Base-by-base conservation (phyloP, 2,113 vertebrate genomes). In the Corythornis madagascariensis region DNA sequence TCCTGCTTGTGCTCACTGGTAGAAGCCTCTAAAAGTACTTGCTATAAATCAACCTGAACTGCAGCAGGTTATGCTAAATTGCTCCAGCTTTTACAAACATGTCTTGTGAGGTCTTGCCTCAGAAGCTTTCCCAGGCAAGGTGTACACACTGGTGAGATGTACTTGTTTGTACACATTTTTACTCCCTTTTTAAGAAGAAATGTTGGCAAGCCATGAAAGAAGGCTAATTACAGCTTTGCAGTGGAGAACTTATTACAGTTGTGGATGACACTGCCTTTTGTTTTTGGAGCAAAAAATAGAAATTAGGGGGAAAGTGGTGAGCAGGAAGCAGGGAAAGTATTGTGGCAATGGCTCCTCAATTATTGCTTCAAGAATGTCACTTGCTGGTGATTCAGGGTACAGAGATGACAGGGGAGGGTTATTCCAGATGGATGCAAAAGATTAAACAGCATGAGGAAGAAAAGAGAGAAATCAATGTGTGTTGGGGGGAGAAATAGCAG, bases 261-360 rank as follows among this genome's bases (percentile, higher is more conserved):
- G 64, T 91, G 76, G 82, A 85, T 96, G 92, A 92, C 91, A 92
- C 33, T 92, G 81, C 40, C 91, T 96, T 96, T 96, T 97, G 93
- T 92, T 96, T 95, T 57, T 55, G 67, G 76, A 92, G 73, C 28
- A 77, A 93, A 94, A 95, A 94, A 91, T 91, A 91, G 95, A 94
- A 93, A 83, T 93, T 90, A 91, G 80, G 33, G 69, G 70, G 83
- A 86, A 91, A 89, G 45, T 73, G 77, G 64, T 91, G 87, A 89
- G 83, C 72, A 86, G 72, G 82, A 92, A 94, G 65, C 76, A 86
- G 84, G 31, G 84, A 71, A 60, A 61, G 53, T 81, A 80, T 77
- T 83, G 87, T 96, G 86, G 66, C 83, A 88, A 72, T 76, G 55
- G 72, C 77, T 93, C 65, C 66, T 94, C 93, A 96, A 97, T 96